These are phyloP conservation scores for Calephelis virginiensis DNA, from an alignment of 1,140 invertebrate species.

Conservation along the genomic window DNA sequence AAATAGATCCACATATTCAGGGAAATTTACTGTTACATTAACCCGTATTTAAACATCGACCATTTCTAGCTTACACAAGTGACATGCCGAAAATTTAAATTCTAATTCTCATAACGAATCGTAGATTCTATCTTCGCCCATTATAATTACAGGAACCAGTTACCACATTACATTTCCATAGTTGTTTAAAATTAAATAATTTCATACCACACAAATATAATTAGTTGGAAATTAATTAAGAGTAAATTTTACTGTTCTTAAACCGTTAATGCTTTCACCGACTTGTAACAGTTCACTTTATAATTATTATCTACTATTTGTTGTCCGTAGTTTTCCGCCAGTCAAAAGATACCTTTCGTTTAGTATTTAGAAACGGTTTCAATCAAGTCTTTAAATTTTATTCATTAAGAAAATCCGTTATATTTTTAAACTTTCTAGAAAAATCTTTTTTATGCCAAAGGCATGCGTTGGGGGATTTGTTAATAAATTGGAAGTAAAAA, in stretches of 20 bases:
- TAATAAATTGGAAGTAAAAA: no score
- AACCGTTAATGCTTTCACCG: conserved; percentile 17
- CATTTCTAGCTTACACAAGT: not conserved
- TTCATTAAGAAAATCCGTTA: no score
- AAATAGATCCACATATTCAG: no score
- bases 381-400: no score
- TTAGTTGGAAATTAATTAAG: conserved; percentile 11
- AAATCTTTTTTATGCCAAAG: no score
- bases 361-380: no score
- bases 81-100: not conserved
- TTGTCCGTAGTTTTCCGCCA: no score
- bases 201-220: conserved; percentile 15
- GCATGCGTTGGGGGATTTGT: no score
- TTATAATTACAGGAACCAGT: not conserved
- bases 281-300: conserved; percentile 15
- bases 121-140: not conserved
- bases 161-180: conserved; percentile 11
- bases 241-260: conserved; percentile 11
- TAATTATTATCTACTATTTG: not conserved
- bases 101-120: not conserved
- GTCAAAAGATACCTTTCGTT: no score
- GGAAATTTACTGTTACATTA: no score
- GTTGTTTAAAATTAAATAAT: conserved; percentile 16
- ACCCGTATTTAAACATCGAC: no score
- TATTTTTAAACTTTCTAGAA: no score